Conservation (phyloP, 1,140 invertebrate species). For the Maconellicoccus hirsutus region DNA sequence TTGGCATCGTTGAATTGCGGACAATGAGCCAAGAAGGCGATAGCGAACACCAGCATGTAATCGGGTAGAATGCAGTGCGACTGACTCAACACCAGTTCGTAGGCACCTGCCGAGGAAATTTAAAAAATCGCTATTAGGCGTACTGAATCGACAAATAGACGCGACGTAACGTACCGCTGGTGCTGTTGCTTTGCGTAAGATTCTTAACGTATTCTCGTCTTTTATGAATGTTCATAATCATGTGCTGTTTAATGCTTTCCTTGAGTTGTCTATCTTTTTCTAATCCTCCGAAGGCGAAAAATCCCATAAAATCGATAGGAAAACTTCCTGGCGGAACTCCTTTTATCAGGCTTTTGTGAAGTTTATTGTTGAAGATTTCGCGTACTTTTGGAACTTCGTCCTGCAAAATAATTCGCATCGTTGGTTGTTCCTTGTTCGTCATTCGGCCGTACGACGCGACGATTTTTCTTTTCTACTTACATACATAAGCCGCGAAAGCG, state of each 20-base stretch:
- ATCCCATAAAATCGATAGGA: conserved; percentile 93
- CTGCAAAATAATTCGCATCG: conserved; percentile 36
- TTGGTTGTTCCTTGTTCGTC: no score
- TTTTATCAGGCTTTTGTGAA: conserved; percentile 76
- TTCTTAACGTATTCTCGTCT: conserved; percentile 83
- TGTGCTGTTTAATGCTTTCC: conserved; percentile 55
- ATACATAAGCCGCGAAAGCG: conserved; percentile 78
- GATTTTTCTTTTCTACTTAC: conserved; percentile 40
- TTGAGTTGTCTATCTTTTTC: conserved; percentile 68
- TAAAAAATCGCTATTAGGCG: conserved; percentile 21
- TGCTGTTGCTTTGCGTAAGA: conserved; percentile 39
- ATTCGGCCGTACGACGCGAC: no score
- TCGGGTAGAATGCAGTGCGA: conserved; percentile 83
- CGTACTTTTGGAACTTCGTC: conserved; percentile 83
- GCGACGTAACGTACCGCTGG: conserved; percentile 40
- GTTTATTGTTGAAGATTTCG: conserved; percentile 76
- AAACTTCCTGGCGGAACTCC: conserved; percentile 78
- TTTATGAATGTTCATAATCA: conserved; percentile 75
- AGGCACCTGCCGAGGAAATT: conserved; percentile 32
- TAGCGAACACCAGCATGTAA: conserved; percentile 89
- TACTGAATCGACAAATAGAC: neutral
- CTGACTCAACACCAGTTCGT: conserved; percentile 55
- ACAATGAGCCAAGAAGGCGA: conserved; percentile 85
- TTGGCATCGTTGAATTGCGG: conserved; percentile 65
- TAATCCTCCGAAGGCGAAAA: conserved; percentile 71